phyloP scores from a whole-genome alignment of 2,797 vertebrate species.

The Rhadinocentrus ornatus region DNA sequence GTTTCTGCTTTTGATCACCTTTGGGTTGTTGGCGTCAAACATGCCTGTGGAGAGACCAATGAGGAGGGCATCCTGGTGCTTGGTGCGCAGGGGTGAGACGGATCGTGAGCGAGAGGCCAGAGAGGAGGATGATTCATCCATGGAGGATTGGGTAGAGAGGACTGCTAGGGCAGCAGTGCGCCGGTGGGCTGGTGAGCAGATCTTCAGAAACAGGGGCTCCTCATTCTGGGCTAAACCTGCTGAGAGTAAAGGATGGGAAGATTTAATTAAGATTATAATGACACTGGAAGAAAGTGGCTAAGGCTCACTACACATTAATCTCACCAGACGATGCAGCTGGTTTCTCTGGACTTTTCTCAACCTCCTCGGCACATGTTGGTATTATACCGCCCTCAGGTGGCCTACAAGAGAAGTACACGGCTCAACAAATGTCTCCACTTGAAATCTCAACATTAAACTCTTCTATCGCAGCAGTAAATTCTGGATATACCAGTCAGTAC shows the following conservation, averaged over 20 bases:
- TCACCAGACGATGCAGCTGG: constrained; percentile 66
- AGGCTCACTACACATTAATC: constrained; percentile 11
- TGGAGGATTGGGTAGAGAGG: constrained; percentile 88
- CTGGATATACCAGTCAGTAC: neutral
- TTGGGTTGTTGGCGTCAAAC: constrained; percentile 96
- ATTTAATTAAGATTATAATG: constrained; percentile 45
- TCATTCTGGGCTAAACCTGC: constrained; percentile 55
- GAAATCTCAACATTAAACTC: neutral
- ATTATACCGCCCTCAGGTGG: constrained; percentile 64
- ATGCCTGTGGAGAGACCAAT: constrained; percentile 95
- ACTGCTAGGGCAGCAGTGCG: constrained; percentile 79
- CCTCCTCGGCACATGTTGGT: constrained; percentile 41
- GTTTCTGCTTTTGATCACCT: constrained; percentile 82
- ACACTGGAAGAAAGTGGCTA: neutral
- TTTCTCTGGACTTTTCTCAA: constrained; percentile 54
- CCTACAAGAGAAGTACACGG: constrained; percentile 58
- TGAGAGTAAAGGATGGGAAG: constrained; percentile 1
- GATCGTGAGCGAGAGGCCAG: constrained; percentile 87
- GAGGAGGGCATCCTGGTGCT: constrained; percentile 87
- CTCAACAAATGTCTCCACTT: neutral
- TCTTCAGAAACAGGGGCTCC: constrained; percentile 88
- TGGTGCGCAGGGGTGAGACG: constrained; percentile 88
- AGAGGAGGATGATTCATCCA: constrained; percentile 88
- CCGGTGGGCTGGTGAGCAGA: constrained; percentile 81
- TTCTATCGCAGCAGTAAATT: neutral